Evolutionary conservation across 2,113 vertebrate species (phyloP), one percentile per base, ranked within the genome.

Genomic region (Falcunculus frontatus): DNA sequence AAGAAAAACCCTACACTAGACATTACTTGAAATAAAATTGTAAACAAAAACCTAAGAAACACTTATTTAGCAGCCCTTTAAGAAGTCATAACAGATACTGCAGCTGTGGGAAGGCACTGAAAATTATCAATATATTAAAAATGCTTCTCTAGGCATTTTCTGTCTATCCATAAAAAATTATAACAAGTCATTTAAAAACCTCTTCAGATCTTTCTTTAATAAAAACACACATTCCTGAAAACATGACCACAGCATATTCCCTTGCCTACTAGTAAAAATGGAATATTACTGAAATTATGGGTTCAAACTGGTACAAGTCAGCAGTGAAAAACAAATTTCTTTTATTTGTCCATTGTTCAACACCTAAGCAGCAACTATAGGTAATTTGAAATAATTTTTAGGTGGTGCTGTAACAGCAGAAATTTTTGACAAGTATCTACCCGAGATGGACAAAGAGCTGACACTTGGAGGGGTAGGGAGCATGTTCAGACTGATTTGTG

Each of bases 61-160:
- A 74, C 25, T 65, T 78, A 74, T 21, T 91, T 74, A 85, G 62
- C 52, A 88, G 30, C 25, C 14, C 21, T 76, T 79, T 63, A 68
- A 85, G 91, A 63, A 90, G 30, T 17, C n/a, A 6, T 85, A 78
- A 75, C 23, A 75, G 64, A 74, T 76, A 86, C 7, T 68, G 55
- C 49, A 82, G n/a, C n/a, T 32, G 4, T 60, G 27, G 47, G 74
- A 92, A 82, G 32, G 26, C 68, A 47, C 57, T 47, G 62, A 50
- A 90, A 95, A 90, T 79, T 82, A 93, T 64, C 75, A 60, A 85
- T 83, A 33, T 39, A 75, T 93, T 91, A 57, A 93, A 90, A 88
- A 68, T 79, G 83, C 57, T 85, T 87, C 46, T 68, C 75, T 92
- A 79, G 70, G 79, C 49, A 64, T 88, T 87, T 93, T 76, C 57